Conservation (phyloP, 53 echinoderm and acorn worm genomes). For the Hippasteria phrygiana region DNA sequence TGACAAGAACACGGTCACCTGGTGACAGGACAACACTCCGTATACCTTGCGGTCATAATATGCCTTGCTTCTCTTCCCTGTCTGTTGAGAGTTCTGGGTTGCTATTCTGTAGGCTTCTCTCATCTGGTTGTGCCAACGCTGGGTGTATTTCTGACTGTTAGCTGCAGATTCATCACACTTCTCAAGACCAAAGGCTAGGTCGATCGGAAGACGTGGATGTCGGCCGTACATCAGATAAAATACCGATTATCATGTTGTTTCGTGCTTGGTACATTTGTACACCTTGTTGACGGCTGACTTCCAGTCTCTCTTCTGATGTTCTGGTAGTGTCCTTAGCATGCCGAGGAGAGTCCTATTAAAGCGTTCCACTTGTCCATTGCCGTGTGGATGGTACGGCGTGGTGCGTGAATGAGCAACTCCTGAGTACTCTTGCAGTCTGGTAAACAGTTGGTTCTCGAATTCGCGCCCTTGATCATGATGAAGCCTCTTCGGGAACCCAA, state of each 20-base stretch:
- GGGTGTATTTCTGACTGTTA: not conserved
- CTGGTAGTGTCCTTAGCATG: constrained; percentile 35
- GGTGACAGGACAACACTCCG: not conserved
- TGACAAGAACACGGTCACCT: constrained; percentile 45
- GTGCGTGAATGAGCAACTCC: constrained; percentile 39
- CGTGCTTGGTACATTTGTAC: constrained; percentile 24
- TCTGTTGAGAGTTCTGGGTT: not conserved
- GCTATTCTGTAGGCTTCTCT: constrained; percentile 28
- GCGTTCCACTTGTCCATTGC: constrained; percentile 62
- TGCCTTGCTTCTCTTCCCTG: constrained; percentile 18
- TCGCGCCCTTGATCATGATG: constrained; percentile 57
- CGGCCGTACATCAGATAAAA: constrained; percentile 13
- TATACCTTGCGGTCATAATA: constrained; percentile 36
- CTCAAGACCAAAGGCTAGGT: not conserved
- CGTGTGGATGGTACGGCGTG: constrained; percentile 50
- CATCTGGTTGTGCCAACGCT: constrained; percentile 17
- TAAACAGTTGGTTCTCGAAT: constrained; percentile 68
- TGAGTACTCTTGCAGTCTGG: constrained; percentile 43
- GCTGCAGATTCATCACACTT: not conserved
- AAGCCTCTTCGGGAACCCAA: constrained; percentile 42
- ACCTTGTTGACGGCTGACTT: constrained; percentile 36
- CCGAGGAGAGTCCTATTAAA: constrained; percentile 57
- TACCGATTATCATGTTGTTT: constrained; percentile 4
- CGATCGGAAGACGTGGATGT: not conserved
- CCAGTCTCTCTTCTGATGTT: constrained; percentile 19